phyloP scores from a whole-genome alignment of 2,888 invertebrate species.

The Ochropleura plecta region DNA sequence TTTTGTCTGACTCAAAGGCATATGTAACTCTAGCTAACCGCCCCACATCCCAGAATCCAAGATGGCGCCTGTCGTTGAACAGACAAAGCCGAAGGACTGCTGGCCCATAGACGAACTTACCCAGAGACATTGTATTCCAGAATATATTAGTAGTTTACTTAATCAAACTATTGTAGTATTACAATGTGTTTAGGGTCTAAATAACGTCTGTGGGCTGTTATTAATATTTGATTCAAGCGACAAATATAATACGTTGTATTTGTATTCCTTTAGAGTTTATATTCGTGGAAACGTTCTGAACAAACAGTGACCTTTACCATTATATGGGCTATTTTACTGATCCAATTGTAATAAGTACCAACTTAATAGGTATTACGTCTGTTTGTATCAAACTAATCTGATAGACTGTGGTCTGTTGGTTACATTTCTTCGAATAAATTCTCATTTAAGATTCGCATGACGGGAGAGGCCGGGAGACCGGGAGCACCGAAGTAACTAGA shows the following conservation, averaged over 20 bases:
- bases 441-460: background rate
- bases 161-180: conserved; percentile 20
- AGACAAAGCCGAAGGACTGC: conserved; percentile 3
- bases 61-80: background rate
- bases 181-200: background rate
- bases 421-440: background rate
- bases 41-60: conserved; percentile 4
- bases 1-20: conserved; percentile 46
- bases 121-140: conserved; percentile 27
- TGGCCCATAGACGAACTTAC: background rate
- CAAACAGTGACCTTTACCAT: background rate
- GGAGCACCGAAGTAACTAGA: conserved; percentile 2
- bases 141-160: conserved; percentile 15
- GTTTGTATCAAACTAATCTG: background rate
- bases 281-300: conserved; percentile 1
- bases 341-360: background rate
- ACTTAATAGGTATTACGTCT: background rate
- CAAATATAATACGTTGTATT: conserved; percentile 6
- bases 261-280: background rate
- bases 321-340: conserved; percentile 7
- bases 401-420: background rate
- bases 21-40: conserved; percentile 28
- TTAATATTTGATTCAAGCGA: conserved; percentile 16
- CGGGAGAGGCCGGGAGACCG: background rate
- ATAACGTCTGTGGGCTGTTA: conserved; percentile 5